Base-by-base conservation (phyloP, 2,113 vertebrate genomes). In the Trinectes maculatus region DNA sequence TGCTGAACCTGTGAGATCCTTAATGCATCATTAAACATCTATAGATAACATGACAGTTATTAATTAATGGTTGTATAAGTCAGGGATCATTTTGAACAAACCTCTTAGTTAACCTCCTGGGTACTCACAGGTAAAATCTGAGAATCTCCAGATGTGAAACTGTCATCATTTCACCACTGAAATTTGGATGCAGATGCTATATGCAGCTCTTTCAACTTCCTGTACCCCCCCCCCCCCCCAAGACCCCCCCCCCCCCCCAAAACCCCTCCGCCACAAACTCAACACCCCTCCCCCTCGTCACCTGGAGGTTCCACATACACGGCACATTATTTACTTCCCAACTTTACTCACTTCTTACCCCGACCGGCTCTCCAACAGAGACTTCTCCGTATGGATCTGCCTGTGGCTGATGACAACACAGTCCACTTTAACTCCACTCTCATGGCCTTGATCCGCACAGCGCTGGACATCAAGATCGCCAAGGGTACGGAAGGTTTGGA, bases 381-480 rank as follows among this genome's bases (percentile, higher is more conserved):
- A 83, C 92, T 98, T 28, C 91, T 98, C 28, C 92, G 96, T 33
- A 98, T 98, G 96, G 96, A 98, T 58, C 91, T 98, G 65, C 96
- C 96, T 0, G 96, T 98, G 13, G 96, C 96, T 0, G 96, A 97
- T 0, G 96, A 98, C 93, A 98, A 96, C 90, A 94, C 95, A 0
- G 96, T 98, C 51, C 96, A 98, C 84, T 98, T 98, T 88, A 97
- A 97, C 84, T 97, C 96, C 53, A 98, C 96, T 3, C 95, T 98
- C 70, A 97, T 98, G 96, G 96, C 96, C 39, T 89, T 98, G 89
- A 98, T 98, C 80, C 93, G 96, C 65, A 98, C 96, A 0, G 96
- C 96, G 5, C 87, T 98, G 90, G 96, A 98, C 80, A 97, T 98
- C 91, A 98, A 98, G 89, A 98, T 98, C 37, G 96, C 96, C 84